phyloP scores from a whole-genome alignment of 2,888 invertebrate genomes.

The Antitype chi region DNA sequence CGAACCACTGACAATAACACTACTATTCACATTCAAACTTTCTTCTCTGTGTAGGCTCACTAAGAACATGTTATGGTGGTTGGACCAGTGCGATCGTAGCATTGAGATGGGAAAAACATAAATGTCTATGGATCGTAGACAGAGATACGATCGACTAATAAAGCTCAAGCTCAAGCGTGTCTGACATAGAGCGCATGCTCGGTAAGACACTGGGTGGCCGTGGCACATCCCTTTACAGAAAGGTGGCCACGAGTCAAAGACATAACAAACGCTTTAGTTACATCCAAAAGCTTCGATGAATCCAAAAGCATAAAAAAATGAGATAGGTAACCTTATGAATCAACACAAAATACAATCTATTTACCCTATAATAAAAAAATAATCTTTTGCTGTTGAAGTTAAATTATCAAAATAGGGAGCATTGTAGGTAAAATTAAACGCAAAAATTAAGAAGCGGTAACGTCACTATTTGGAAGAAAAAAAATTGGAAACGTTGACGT shows the following conservation, averaged over 20 bases:
- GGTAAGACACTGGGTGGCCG: not conserved
- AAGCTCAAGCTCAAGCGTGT: no score
- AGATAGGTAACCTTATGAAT: not conserved
- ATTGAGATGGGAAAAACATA: no score
- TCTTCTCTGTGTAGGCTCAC: not conserved
- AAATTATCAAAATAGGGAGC: not conserved
- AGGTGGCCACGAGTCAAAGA: not conserved
- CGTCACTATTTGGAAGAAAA: slow-evolving; percentile 57
- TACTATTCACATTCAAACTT: not conserved
- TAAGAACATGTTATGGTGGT: not conserved
- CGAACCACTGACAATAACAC: not conserved
- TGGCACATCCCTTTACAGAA: not conserved
- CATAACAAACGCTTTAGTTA: no score
- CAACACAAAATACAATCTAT: not conserved
- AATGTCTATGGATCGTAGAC: no score
- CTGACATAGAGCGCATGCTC: slow-evolving; percentile 9
- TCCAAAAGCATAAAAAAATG: not conserved
- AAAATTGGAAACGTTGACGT: slow-evolving; percentile 76
- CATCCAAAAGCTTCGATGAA: no score
- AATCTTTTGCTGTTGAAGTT: not conserved
- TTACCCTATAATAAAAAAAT: no score
- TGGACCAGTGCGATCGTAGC: not conserved
- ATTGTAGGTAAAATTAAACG: slow-evolving; percentile 48
- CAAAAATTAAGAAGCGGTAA: slow-evolving; percentile 32
- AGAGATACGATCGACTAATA: not conserved